Conservation (phyloP, 2,888 invertebrate species). For the Drosophila suboccidentalis region DNA sequence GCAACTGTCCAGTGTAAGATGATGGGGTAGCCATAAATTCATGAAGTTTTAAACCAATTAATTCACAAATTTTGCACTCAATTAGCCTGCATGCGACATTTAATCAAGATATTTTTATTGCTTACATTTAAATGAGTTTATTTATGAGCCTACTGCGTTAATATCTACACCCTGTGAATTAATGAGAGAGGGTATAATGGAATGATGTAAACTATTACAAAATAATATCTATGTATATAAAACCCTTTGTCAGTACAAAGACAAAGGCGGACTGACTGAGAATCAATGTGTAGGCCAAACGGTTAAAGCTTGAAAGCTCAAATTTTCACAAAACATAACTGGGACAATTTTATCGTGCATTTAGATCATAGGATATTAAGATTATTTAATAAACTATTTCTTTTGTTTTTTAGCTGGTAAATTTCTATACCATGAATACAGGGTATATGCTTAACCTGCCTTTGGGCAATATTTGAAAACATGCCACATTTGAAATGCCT, state of each 20-base stretch:
- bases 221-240: too few species aligned
- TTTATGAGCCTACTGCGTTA: neutral
- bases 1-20: conserved; percentile 3
- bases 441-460: neutral
- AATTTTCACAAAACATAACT: too few species aligned
- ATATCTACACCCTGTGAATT: neutral
- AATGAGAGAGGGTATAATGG: neutral
- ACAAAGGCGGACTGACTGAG: too few species aligned
- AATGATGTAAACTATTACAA: too few species aligned
- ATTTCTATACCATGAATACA: neutral
- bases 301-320: too few species aligned
- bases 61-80: conserved; percentile 68
- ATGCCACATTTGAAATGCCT: conserved; percentile 30
- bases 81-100: conserved; percentile 51
- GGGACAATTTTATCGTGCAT: too few species aligned
- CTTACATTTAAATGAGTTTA: neutral
- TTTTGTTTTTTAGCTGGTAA: too few species aligned
- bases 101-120: conserved; percentile 23
- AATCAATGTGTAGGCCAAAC: too few species aligned
- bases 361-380: too few species aligned
- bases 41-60: conserved; percentile 63
- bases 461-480: neutral
- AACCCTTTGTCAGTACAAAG: too few species aligned
- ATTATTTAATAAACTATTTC: too few species aligned
- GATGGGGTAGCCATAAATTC: conserved; percentile 50